Evolutionary conservation across 2,113 vertebrate species (phyloP), one percentile per base, ranked within the genome.

Genomic region (Verasper variegatus): DNA sequence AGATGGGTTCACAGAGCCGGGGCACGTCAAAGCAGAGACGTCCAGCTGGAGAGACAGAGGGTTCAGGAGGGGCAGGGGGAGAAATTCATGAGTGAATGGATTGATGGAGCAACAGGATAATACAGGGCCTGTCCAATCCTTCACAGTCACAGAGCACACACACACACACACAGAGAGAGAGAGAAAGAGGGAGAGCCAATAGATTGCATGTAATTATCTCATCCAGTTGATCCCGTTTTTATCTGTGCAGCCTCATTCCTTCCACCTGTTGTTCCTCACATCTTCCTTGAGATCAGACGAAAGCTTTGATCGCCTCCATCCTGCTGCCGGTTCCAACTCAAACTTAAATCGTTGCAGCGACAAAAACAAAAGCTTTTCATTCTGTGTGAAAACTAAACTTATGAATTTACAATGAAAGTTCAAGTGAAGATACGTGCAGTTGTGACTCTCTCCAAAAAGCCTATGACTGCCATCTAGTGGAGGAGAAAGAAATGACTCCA

Each of bases 391-490:
- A 17, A 51, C 47, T 3, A 7, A 51, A 51, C 20, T 15, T 6
- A 17, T 1, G n/a, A 8, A 62, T 49, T 23, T 24, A 40, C 17
- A 51, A 14, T 26, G 4, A 35, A 9, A 15, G 31, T 49, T 11
- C 11, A 54, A 8, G 21, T 17, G 12, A 20, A 15, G 18, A 8
- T 3, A 13, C 10, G 8, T 17, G 1, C 58, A 56, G 24, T 12
- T 58, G 3, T 18, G 37, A 5, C 12, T 51, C 12, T 40, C 58
- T 5, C 45, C 15, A 26, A 52, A 81, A 62, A 62, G 66, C 40
- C 1, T 21, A 27, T 31, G 27, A n/a, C 0, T 15, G 55, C 88
- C 90, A 93, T 85, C 92, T 89, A 75, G 87, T 83, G 88, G 84
- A 68, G 7, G 17, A 58, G 0, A 47, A 17, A 14, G 59, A 27